Evolutionary conservation across 35 echinoderm and acorn worm genomes (phyloP).

Genomic region (Acanthaster planci): DNA sequence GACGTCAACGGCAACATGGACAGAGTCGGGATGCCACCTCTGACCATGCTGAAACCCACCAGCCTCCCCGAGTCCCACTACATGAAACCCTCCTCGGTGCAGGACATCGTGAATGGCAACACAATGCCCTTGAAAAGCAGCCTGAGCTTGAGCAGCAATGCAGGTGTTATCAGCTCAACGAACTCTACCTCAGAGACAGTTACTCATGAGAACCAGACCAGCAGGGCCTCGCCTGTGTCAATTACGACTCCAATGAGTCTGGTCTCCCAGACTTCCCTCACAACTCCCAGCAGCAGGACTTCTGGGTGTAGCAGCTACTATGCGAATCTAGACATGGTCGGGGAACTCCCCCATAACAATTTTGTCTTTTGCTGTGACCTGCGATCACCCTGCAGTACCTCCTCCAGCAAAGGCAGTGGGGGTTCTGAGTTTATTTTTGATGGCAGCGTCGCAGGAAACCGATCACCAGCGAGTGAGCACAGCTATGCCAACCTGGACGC

Average conservation of each 20-base stretch:
- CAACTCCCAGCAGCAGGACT: conserved; percentile 24
- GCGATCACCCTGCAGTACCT: conserved; percentile 37
- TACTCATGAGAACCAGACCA: background rate
- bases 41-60: background rate
- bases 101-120: conserved; percentile 48
- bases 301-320: conserved; percentile 66
- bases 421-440: conserved; percentile 85
- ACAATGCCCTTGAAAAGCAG: conserved; percentile 10
- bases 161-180: conserved; percentile 12
- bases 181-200: conserved; percentile 8
- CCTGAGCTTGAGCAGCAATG: background rate
- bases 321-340: conserved; percentile 87
- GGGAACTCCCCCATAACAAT: conserved; percentile 69
- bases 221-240: conserved; percentile 2
- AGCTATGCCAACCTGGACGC: conserved; percentile 81
- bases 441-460: conserved; percentile 29
- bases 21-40: background rate
- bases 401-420: conserved; percentile 55
- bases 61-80: conserved; percentile 3
- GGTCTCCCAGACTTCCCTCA: conserved; percentile 21
- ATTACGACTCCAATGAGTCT: background rate
- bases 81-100: conserved; percentile 17
- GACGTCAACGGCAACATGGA: conserved; percentile 40
- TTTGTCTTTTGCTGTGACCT: conserved; percentile 52
- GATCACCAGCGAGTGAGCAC: conserved; percentile 57